phyloP scores from a whole-genome alignment of 2,797 vertebrate species.

The Trachurus trachurus region DNA sequence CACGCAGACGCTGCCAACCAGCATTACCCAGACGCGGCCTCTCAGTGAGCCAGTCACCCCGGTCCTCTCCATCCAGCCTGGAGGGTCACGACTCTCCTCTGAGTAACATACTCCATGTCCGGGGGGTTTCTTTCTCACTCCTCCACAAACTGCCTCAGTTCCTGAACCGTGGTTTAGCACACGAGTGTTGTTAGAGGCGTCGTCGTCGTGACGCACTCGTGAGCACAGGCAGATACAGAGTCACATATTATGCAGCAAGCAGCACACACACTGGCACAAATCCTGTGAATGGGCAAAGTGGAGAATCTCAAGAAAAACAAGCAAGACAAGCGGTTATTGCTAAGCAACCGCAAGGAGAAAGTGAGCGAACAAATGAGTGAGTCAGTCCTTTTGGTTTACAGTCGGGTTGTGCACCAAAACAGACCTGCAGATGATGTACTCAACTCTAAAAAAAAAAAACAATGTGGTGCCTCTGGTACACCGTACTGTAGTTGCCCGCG shows the following conservation, averaged over 20 bases:
- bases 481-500: conserved; percentile 1
- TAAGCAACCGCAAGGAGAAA: conserved; percentile 68
- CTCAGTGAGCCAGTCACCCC: conserved; percentile 20
- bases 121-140: conserved; percentile 53
- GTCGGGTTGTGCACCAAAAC: conserved; percentile 32
- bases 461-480: neutral
- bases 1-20: conserved; percentile 30
- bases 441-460: conserved; percentile 24
- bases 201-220: conserved; percentile 65
- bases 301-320: conserved; percentile 55
- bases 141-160: conserved; percentile 53
- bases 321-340: conserved; percentile 60
- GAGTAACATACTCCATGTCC: conserved; percentile 39
- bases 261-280: conserved; percentile 33
- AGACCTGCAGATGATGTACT: conserved; percentile 24
- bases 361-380: conserved; percentile 21
- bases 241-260: conserved; percentile 39
- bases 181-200: conserved; percentile 55
- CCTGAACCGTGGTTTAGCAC: conserved; percentile 70
- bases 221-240: conserved; percentile 35
- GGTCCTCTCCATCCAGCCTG: conserved; percentile 36
- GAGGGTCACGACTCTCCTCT: conserved; percentile 51
- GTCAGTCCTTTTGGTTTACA: conserved; percentile 41
- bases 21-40: conserved; percentile 24
- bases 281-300: conserved; percentile 52